These are phyloP conservation scores for Heteromyza rotundicornis DNA, from an alignment of 2,888 invertebrate species.

Conservation along the genomic window DNA sequence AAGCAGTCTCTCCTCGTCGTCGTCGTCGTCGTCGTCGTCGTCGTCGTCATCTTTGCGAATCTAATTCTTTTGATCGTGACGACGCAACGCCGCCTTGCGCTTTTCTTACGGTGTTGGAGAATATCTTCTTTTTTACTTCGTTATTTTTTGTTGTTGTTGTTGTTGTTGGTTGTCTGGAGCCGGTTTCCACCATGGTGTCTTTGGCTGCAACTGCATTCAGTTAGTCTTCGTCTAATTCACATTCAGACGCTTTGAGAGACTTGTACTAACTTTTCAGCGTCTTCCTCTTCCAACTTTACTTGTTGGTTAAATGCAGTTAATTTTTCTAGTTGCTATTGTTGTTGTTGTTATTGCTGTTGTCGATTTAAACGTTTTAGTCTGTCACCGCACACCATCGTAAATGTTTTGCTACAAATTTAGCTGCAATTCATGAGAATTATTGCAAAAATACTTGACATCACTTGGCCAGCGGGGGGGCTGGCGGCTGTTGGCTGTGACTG, in stretches of 20 bases:
- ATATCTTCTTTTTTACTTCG: no score
- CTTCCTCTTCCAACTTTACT: neutral
- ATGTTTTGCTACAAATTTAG: neutral
- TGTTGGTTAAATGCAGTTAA: neutral
- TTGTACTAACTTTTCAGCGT: neutral
- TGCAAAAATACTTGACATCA: neutral
- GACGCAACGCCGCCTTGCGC: no score
- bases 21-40: no score
- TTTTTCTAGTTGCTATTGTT: neutral
- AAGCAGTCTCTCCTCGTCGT: no score
- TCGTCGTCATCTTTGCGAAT: neutral
- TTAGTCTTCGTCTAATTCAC: neutral
- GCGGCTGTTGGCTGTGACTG: neutral
- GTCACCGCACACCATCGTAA: neutral
- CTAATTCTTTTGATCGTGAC: slow-evolving; percentile 11
- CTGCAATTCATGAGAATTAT: slow-evolving; percentile 1
- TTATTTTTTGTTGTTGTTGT: no score
- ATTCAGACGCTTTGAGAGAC: no score
- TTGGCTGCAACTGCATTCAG: slow-evolving; percentile 35
- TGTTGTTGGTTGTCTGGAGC: neutral
- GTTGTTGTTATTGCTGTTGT: neutral
- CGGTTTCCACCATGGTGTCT: slow-evolving; percentile 24
- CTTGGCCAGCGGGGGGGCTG: no score
- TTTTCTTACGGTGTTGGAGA: no score
- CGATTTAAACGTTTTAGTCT: slow-evolving; percentile 2